Percentiles rank a stretch among this genome's conserved stretches.
These are phyloP conservation scores for Clarias batrachus DNA, from an alignment of 2,113 vertebrate species.

Conservation along the genomic window DNA sequence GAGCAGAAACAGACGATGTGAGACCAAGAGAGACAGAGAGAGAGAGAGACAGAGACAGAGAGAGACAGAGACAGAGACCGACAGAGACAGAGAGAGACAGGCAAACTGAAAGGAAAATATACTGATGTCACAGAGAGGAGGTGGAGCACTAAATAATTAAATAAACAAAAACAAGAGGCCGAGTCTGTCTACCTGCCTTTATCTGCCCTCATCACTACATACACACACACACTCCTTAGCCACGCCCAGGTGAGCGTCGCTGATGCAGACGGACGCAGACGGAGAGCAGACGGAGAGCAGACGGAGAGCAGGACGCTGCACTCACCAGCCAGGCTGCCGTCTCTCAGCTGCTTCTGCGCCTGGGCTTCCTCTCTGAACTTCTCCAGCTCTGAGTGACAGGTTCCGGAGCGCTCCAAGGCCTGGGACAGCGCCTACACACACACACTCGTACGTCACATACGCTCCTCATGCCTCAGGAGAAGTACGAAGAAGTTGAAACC, in stretches of 20 bases:
- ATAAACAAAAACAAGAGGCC: not conserved
- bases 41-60: not conserved
- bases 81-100: not conserved
- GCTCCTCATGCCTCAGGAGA: constrained; percentile 59
- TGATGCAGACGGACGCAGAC: not conserved
- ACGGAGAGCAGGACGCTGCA: not conserved
- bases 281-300: not conserved
- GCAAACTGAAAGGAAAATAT: not conserved
- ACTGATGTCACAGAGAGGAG: not conserved
- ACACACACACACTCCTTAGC: not conserved
- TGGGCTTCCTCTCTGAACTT: constrained; percentile 66
- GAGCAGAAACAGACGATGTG: not conserved
- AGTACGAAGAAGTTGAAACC: constrained; percentile 61
- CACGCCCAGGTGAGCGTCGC: not conserved
- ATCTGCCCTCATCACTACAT: too few relatives aligned
- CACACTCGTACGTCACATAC: constrained; percentile 68
- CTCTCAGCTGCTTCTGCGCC: constrained; percentile 61
- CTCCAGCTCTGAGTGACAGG: constrained; percentile 61
- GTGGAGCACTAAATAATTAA: not conserved
- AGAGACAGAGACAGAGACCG: not conserved
- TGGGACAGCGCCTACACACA: constrained; percentile 66
- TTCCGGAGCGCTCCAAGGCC: constrained; percentile 59
- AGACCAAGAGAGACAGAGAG: not conserved
- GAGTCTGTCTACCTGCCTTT: not conserved
- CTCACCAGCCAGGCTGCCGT: constrained; percentile 65